These are phyloP conservation scores for Troglohyphantes excavatus DNA, from an alignment of 2,888 invertebrate genomes.

Conservation along the genomic window DNA sequence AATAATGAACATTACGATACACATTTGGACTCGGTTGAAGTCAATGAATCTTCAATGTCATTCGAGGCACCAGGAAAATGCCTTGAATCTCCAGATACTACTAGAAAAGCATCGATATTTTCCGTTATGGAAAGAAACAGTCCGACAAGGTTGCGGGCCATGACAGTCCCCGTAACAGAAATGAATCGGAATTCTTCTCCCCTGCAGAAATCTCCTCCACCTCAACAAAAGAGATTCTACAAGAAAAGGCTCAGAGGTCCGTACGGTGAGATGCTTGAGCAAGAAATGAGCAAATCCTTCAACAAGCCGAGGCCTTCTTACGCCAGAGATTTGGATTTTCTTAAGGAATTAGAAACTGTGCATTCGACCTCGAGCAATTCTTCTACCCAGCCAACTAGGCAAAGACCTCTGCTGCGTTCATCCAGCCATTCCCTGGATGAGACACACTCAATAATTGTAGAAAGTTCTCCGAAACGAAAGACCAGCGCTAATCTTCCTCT, in stretches of 20 bases:
- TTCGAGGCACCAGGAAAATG: not conserved
- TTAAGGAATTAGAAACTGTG: constrained; percentile 83
- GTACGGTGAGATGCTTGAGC: constrained; percentile 90
- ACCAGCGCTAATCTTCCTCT: constrained; percentile 85
- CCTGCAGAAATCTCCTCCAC: constrained; percentile 21
- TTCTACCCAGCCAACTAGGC: constrained; percentile 19
- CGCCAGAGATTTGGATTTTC: constrained; percentile 85
- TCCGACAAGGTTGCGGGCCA: constrained; percentile 48
- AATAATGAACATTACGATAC: not conserved
- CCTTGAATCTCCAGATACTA: not conserved
- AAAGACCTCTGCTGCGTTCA: constrained; percentile 41
- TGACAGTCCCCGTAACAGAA: constrained; percentile 65
- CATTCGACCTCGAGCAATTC: not conserved
- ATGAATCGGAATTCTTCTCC: not conserved
- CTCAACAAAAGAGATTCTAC: constrained; percentile 85
- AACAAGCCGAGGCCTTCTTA: constrained; percentile 80
- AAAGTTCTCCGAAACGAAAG: constrained; percentile 85
- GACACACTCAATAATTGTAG: constrained; percentile 81
- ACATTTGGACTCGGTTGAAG: not conserved
- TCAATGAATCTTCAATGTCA: not conserved
- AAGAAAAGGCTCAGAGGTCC: constrained; percentile 90
- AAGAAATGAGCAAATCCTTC: constrained; percentile 89
- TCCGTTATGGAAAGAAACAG: constrained; percentile 38
- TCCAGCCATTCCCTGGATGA: constrained; percentile 85
- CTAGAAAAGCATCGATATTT: not conserved